Evolutionary conservation across 2,113 vertebrate genomes (phyloP).

Genomic region (Cygnus buccinator): DNA sequence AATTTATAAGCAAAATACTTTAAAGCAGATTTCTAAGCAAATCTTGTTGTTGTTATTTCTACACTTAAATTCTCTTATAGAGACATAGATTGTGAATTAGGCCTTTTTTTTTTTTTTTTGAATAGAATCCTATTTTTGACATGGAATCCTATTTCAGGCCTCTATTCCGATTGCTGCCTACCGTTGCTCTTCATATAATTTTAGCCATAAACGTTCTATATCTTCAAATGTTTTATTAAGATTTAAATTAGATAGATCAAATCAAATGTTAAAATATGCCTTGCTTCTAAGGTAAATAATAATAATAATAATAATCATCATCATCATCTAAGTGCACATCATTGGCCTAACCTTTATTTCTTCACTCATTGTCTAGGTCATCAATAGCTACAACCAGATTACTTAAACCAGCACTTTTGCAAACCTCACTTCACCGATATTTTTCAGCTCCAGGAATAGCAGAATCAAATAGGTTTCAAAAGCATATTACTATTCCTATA

Average conservation of each 20-base stretch:
- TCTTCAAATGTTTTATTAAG: not conserved
- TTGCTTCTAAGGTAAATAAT: not conserved
- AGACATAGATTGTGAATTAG: not conserved
- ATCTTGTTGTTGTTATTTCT: not conserved
- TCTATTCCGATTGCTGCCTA: not conserved
- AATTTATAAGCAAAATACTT: not conserved
- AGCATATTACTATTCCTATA: not conserved
- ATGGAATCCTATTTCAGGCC: not conserved
- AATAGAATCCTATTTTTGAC: not conserved
- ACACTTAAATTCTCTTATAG: not conserved
- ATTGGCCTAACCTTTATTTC: not conserved
- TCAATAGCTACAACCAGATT: not conserved
- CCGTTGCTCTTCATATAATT: not conserved
- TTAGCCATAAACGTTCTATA: not conserved
- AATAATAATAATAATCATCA: no score
- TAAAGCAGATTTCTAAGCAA: not conserved
- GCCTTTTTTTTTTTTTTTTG: not conserved
- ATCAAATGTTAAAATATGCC: not conserved
- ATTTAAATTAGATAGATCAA: not conserved
- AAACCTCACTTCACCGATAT: not conserved
- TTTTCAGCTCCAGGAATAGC: not conserved
- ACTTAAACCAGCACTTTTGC: not conserved
- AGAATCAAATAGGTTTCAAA: not conserved
- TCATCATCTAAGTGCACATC: not conserved
- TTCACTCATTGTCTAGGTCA: not conserved